Evolutionary conservation across 2,113 vertebrate genomes (phyloP).

Genomic region (Oreochromis aureus): DNA sequence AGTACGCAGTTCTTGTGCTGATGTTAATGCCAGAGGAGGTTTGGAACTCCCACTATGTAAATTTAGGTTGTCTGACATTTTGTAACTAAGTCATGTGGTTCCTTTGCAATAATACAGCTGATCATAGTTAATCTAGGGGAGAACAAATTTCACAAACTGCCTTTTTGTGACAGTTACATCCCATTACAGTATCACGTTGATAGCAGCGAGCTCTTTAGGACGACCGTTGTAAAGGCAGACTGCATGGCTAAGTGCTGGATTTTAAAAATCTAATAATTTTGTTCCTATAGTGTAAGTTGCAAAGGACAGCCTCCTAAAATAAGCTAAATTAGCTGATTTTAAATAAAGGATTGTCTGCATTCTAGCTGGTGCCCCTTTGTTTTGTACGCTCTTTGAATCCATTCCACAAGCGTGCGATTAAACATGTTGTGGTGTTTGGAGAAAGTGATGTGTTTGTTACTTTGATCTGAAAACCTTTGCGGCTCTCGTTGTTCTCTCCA

Average conservation of each 20-base stretch:
- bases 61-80: neutral
- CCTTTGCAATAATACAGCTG: neutral
- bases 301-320: neutral
- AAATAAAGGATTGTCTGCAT: neutral
- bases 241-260: neutral
- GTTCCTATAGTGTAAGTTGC: neutral
- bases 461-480: neutral
- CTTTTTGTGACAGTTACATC: fast-evolving
- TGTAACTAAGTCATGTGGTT: neutral
- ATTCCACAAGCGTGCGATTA: neutral
- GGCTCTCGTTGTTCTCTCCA: neutral
- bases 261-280: neutral
- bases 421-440: neutral
- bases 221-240: fast-evolving
- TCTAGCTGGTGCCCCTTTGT: neutral
- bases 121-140: neutral
- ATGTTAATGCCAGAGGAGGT: neutral
- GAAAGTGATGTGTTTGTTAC: neutral
- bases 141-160: neutral
- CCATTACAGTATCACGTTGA: fast-evolving
- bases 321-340: neutral
- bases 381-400: neutral
- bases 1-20: neutral
- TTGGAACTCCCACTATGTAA: neutral
- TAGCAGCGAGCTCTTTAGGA: neutral